Evolutionary conservation across 2,113 vertebrate species (phyloP).

Genomic region (Podocnemis expansa): DNA sequence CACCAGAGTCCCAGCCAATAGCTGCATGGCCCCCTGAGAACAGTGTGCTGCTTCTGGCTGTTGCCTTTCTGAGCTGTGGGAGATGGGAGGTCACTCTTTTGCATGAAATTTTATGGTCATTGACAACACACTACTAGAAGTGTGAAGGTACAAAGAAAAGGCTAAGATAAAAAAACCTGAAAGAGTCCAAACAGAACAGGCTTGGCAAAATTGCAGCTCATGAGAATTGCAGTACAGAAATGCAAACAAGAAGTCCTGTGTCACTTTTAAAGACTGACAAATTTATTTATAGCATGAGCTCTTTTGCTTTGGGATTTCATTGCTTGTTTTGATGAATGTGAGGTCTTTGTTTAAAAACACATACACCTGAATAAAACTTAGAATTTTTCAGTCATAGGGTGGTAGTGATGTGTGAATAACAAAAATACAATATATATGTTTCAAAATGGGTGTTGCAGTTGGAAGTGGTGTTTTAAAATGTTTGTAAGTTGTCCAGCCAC

Average conservation of each 20-base stretch:
- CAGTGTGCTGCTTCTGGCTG: background rate
- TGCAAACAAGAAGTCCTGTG: too few relatives aligned
- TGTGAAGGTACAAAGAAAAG: background rate
- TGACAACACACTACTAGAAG: background rate
- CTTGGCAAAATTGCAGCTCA: background rate
- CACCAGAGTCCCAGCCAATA: background rate
- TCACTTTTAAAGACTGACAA: too few relatives aligned
- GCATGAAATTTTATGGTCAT: background rate
- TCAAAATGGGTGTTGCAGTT: background rate
- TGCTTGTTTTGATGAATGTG: conserved; percentile 46
- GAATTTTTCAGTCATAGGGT: background rate
- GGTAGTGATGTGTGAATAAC: background rate
- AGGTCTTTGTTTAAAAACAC: conserved; percentile 19
- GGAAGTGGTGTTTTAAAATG: background rate
- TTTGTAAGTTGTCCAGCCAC: background rate
- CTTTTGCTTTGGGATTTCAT: conserved; percentile 38
- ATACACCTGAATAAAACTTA: background rate
- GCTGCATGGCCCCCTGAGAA: background rate
- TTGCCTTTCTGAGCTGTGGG: background rate
- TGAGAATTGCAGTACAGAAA: background rate
- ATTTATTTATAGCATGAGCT: background rate
- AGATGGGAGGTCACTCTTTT: background rate
- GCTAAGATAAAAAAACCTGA: background rate
- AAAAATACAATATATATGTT: background rate
- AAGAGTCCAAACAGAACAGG: background rate